phyloP scores from a whole-genome alignment of 2,113 vertebrate genomes.

The Pomatostomus ruficeps region DNA sequence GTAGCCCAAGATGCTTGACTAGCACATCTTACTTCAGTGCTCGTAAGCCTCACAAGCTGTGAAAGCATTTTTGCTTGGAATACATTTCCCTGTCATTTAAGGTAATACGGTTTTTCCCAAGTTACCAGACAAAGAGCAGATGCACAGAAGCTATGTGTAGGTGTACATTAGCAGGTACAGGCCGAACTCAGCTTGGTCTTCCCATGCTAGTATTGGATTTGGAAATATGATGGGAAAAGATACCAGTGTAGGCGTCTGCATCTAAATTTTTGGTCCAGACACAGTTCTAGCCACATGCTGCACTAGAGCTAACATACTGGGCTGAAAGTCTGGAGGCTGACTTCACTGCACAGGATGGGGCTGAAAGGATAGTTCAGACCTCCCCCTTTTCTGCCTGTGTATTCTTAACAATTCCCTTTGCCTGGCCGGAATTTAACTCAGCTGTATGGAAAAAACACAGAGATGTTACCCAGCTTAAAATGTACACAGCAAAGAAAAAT shows the following conservation, averaged over 20 bases:
- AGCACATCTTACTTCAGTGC: neutral
- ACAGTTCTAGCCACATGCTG: neutral
- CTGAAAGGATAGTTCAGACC: neutral
- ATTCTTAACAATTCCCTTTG: neutral
- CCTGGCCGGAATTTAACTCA: neutral
- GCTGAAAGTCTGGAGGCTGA: neutral
- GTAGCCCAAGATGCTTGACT: neutral
- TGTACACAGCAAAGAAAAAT: neutral
- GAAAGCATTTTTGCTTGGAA: neutral
- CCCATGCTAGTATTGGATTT: neutral
- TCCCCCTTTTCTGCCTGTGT: neutral
- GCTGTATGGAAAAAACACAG: neutral
- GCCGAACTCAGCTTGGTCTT: neutral
- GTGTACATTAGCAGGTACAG: slow-evolving; percentile 61
- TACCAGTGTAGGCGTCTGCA: neutral
- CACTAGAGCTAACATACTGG: neutral
- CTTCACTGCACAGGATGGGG: neutral
- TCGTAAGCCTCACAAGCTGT: neutral
- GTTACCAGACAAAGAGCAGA: slow-evolving; percentile 54
- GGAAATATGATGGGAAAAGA: slow-evolving; percentile 9
- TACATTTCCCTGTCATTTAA: neutral
- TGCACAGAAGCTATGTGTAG: slow-evolving; percentile 29
- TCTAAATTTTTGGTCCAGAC: slow-evolving; percentile 24
- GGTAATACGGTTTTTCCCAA: neutral
- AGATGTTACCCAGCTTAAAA: neutral